Conservation (phyloP, 2,888 invertebrate species). For the Aleiodes alternator region DNA sequence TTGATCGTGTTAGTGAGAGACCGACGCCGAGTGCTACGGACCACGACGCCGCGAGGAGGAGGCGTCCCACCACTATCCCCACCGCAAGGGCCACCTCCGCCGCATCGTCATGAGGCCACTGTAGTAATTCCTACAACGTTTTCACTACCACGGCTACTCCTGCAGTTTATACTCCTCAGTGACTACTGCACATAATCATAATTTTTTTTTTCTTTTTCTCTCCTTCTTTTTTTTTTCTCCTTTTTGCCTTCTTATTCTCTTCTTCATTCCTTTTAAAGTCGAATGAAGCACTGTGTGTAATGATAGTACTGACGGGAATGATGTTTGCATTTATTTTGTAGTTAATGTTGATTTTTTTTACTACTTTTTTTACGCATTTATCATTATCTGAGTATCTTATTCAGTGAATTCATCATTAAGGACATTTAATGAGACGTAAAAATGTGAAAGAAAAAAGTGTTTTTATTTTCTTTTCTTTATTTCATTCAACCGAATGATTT, state of each 20-base stretch:
- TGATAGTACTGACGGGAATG: not conserved
- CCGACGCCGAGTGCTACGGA: constrained; percentile 49
- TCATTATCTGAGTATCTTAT: no score
- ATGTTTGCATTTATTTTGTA: no score
- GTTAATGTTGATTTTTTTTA: no score
- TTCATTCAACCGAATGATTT: no score
- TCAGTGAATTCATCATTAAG: no score
- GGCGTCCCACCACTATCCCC: constrained; percentile 42
- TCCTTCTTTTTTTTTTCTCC: not conserved
- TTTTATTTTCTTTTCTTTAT: no score
- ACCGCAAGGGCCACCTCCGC: constrained; percentile 30
- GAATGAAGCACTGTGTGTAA: not conserved
- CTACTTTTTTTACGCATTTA: no score
- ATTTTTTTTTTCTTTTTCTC: no score
- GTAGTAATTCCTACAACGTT: not conserved
- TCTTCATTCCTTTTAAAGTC: not conserved
- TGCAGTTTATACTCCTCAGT: constrained; percentile 13
- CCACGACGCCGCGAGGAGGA: constrained; percentile 43
- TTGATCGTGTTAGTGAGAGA: constrained; percentile 66
- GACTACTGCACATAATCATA: constrained; percentile 12
- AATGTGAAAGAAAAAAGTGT: no score
- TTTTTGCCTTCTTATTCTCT: not conserved
- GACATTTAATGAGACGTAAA: no score
- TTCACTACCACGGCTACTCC: constrained; percentile 17
- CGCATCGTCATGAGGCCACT: constrained; percentile 32